Conservation (phyloP, 2,113 vertebrate genomes). For the Hippocampus guttulatus region DNA sequence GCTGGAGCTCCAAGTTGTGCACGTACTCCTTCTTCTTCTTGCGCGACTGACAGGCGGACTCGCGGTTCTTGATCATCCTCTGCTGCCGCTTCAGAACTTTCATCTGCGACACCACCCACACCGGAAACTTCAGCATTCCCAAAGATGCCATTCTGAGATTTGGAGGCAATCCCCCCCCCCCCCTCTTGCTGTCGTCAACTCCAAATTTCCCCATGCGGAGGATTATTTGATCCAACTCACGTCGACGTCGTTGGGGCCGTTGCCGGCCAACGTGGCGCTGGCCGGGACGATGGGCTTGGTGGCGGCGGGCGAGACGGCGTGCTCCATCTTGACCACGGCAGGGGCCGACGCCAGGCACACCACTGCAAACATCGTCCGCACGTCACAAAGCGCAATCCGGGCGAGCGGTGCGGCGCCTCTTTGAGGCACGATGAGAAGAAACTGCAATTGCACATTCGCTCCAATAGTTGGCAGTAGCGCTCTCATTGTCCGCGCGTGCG, state of each 20-base stretch:
- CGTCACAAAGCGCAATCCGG: too few relatives aligned
- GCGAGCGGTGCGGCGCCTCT: too few relatives aligned
- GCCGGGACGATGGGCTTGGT: constrained; percentile 81
- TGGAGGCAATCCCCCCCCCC: too few relatives aligned
- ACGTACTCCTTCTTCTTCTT: constrained; percentile 92
- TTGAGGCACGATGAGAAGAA: too few relatives aligned
- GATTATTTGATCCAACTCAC: constrained; percentile 57
- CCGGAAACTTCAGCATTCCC: too few relatives aligned
- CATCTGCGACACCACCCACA: constrained; percentile 59
- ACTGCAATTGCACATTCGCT: too few relatives aligned
- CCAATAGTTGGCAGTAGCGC: too few relatives aligned
- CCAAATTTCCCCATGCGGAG: too few relatives aligned
- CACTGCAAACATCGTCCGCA: constrained; percentile 57
- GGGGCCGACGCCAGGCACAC: constrained; percentile 71
- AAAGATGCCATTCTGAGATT: too few relatives aligned
- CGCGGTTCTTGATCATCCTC: constrained; percentile 91
- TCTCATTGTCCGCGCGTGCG: too few relatives aligned
- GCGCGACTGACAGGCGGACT: constrained; percentile 87
- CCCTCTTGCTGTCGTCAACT: too few relatives aligned
- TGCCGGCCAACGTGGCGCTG: constrained; percentile 59
- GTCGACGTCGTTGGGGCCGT: constrained; percentile 71
- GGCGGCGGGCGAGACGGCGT: constrained; percentile 60
- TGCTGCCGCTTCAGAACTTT: constrained; percentile 90
- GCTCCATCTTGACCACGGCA: constrained; percentile 79
- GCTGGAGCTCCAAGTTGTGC: constrained; percentile 81